Percentiles rank a stretch among this genome's conserved stretches.
Conservation (phyloP, 2,797 vertebrate genomes). For the Eupleurogrammus muticus region DNA sequence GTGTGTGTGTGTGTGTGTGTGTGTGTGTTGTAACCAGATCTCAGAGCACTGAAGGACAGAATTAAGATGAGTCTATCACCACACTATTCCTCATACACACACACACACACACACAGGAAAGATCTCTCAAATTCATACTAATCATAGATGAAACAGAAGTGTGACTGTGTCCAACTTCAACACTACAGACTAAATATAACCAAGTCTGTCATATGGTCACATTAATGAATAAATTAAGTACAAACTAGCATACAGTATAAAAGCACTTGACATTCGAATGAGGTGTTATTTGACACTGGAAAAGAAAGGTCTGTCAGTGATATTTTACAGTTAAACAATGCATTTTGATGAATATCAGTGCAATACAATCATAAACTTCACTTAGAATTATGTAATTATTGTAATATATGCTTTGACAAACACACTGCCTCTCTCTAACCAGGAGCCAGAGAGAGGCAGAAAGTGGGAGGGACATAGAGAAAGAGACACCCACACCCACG, state of each 20-base stretch:
- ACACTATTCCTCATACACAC: conserved; percentile 42
- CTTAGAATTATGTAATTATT: too few species aligned
- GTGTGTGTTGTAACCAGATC: conserved; percentile 62
- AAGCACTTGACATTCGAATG: conserved; percentile 10
- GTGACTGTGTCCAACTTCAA: too few species aligned
- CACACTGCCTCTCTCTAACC: too few species aligned
- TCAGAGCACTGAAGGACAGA: conserved; percentile 63
- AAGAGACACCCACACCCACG: too few species aligned
- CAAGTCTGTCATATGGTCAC: not conserved
- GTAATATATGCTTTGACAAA: too few species aligned
- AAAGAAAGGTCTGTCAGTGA: conserved; percentile 24
- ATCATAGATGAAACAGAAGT: conserved; percentile 21
- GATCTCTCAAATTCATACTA: conserved; percentile 17
- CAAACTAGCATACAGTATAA: not conserved
- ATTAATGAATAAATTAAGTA: not conserved
- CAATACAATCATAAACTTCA: too few species aligned
- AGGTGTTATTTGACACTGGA: conserved; percentile 6
- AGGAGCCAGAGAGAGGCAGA: too few species aligned
- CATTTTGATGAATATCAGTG: too few species aligned
- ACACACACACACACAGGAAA: conserved; percentile 22
- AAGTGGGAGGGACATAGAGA: too few species aligned
- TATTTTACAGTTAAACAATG: too few species aligned
- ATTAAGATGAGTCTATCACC: conserved; percentile 68
- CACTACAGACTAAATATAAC: not conserved
- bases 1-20: not conserved